Evolutionary conservation across 2,888 invertebrate species (phyloP).

Genomic region (Folsomia candida): DNA sequence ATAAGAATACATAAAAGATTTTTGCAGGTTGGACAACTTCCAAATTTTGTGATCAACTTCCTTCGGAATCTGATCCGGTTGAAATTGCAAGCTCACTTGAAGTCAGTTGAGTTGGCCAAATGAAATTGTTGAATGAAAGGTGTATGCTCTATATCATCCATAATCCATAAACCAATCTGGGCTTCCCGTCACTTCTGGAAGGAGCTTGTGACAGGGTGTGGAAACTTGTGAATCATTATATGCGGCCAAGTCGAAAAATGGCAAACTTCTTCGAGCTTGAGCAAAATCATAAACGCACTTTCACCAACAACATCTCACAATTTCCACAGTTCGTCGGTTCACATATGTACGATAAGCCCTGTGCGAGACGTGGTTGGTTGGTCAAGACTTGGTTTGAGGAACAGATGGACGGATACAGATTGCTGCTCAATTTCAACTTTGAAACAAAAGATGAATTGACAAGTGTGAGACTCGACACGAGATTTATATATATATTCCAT

Average conservation of each 20-base stretch:
- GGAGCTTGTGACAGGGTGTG: background rate
- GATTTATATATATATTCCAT: too few species aligned
- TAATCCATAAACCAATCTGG: background rate
- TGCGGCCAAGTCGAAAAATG: too few species aligned
- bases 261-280: too few species aligned
- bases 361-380: background rate
- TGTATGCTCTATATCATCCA: background rate
- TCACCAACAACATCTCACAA: too few species aligned
- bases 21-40: background rate
- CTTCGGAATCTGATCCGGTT: background rate
- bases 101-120: background rate
- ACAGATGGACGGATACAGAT: background rate
- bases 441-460: background rate
- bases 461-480: background rate
- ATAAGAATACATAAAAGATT: background rate
- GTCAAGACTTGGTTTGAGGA: background rate
- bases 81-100: background rate
- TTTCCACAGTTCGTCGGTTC: too few species aligned
- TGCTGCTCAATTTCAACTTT: background rate
- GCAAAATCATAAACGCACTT: too few species aligned
- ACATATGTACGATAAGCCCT: too few species aligned
- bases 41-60: background rate
- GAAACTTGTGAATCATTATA: background rate
- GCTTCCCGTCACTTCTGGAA: background rate
- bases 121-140: background rate